Base-by-base conservation (phyloP, 2,888 invertebrate species). In the Drosophila greeni region DNA sequence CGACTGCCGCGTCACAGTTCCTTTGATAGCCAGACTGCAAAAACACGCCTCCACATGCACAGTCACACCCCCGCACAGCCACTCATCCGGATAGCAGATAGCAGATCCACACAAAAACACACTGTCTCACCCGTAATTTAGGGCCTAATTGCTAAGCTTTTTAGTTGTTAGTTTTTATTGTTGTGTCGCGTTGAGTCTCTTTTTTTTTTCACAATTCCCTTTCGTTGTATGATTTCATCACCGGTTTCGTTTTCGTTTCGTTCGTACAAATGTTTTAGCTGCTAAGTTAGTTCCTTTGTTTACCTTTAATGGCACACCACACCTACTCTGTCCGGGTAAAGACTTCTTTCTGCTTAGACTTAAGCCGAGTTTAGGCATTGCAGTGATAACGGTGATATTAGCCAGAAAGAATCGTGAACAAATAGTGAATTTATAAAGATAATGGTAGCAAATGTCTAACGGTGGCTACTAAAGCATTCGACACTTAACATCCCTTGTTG, bases 361-460 rank as follows among this genome's bases (percentile, higher is more conserved):
- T 70, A 67, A 72, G 59, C 56, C 67, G 39, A 74, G 74, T 71
- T 80, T 73, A 65, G 72, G 76, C 72, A 67, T 29, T 40, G 70
- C 82, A 79, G 84, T 79, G 78, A 79, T 79, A 84, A 82, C 55
- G 83, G 79, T 79, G 79, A 79, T 79, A 79, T 79, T 79, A 79
- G 85, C 77, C 84, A 72, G 69, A 79, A 64, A 58, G 60, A 61
- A 76, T 77, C 77, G 83, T 83, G 70, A 77, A 75, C 84, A 79
- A 76, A 76, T 79, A 76, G 79, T 74, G 79, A 79, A 79, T 84
- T 79, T 79, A 79, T 59, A 66, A 64, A 58, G 66, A 73, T 61
- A 23, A 40, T 14, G 23, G 45, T 48, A 42, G 70, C 60, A 66
- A 76, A 47, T 66, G 56, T 54, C 66, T 66, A 67, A 67, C 55